Base-by-base conservation (phyloP, 2,888 invertebrate genomes). In the Tryphoninae sp. region DNA sequence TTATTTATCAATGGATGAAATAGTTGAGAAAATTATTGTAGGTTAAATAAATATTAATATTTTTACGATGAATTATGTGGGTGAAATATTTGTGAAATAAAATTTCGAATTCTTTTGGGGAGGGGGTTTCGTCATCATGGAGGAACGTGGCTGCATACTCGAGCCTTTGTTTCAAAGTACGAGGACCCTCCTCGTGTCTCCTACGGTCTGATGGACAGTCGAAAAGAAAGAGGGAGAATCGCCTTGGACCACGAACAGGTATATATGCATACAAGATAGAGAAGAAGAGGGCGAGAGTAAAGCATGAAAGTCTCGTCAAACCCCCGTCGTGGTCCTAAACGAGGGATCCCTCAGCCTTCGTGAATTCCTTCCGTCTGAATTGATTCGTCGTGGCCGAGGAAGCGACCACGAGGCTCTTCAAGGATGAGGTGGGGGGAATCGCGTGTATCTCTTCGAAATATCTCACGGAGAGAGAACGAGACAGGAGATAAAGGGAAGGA, bases 361-460 rank as follows among this genome's bases (percentile, higher is more conserved):
- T 67, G 51, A 82, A 84, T 85, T 84, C 77, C 83, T 83, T 84
- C 83, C 83, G 69, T 80, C 76, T 69, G 81, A 85, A 84, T 84
- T 84, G 85, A 85, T 85, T 85, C 84, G 85, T 85, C 84, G 82
- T 85, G 84, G 77, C 23, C 55, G 64, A 75, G 67, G 78, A 76
- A 67, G 78, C 78, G 71, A 74, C 80, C 69, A 77, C 69, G 40
- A 62, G 9, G 19, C 22, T 19, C 9, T 45, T 45, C 45, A 45
- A 3, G 45, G 45, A 13, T 45, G 45, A 3, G 45, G 45, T 8
- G 45, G 45, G 45, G 2, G 45, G 13, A 82, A 82, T 83, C 78
- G 62, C 71, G 55, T 55, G 78, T 78, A 84, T 85, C 85, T 83
- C 78, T 69, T 81, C 78, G 77, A 58, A 68, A 53, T 53, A 80